These are phyloP conservation scores for Alcis repandata DNA, from an alignment of 2,888 invertebrate genomes.

Conservation along the genomic window DNA sequence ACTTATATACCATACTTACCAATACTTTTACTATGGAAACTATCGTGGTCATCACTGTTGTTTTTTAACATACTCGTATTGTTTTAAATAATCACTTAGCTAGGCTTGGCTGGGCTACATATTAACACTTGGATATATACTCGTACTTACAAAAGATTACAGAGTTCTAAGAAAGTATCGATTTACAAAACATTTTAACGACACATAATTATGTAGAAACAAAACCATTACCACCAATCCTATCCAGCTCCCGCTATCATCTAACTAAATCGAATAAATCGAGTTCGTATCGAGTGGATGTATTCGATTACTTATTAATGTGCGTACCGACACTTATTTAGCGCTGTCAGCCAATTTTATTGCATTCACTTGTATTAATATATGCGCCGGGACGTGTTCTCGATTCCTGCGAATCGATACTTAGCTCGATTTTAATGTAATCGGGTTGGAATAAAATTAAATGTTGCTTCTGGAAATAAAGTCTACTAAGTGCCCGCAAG, in stretches of 20 bases:
- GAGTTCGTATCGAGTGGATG: constrained; percentile 68
- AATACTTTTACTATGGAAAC: too few relatives aligned
- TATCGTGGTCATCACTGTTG: too few relatives aligned
- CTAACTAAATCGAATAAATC: constrained; percentile 71
- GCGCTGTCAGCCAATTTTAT: constrained; percentile 76
- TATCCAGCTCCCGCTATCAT: constrained; percentile 51
- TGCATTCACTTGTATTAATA: constrained; percentile 68
- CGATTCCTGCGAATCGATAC: constrained; percentile 69
- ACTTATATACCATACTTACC: too few relatives aligned
- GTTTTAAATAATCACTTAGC: too few relatives aligned
- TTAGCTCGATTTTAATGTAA: constrained; percentile 63
- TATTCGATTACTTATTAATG: constrained; percentile 84
- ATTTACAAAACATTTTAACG: constrained; percentile 30
- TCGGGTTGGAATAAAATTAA: constrained; percentile 41
- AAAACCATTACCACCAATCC: constrained; percentile 46
- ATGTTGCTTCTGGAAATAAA: not conserved
- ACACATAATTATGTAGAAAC: constrained; percentile 23
- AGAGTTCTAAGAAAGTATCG: constrained; percentile 13
- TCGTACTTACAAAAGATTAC: too few relatives aligned
- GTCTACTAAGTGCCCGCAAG: not conserved
- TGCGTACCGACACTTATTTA: constrained; percentile 78
- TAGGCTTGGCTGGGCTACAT: too few relatives aligned
- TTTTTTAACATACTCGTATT: too few relatives aligned
- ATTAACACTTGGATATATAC: too few relatives aligned
- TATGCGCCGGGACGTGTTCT: constrained; percentile 63